These are phyloP conservation scores for Eutolmus rufibarbis DNA, from an alignment of 2,888 invertebrate genomes.

Conservation along the genomic window DNA sequence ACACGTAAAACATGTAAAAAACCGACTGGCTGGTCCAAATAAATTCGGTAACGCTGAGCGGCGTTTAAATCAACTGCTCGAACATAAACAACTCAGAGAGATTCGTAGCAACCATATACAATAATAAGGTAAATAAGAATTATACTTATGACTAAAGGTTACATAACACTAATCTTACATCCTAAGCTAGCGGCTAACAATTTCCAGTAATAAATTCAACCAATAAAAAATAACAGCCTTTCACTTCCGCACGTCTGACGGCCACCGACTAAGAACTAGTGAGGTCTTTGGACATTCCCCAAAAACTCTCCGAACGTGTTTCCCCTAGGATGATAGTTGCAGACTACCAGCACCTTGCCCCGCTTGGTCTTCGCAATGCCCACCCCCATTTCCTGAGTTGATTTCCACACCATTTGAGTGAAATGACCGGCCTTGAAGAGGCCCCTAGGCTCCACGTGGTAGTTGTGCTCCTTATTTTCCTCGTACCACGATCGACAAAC, in stretches of 20 bases:
- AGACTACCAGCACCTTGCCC: constrained; percentile 82
- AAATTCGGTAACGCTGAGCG: not conserved
- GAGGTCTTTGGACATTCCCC: constrained; percentile 51
- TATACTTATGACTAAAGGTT: not conserved
- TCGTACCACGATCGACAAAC: constrained; percentile 68
- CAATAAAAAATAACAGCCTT: constrained; percentile 41
- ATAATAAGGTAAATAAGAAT: not conserved
- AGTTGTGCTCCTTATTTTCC: constrained; percentile 66
- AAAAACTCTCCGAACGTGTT: constrained; percentile 53
- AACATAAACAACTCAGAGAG: not conserved
- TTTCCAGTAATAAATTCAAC: constrained; percentile 34
- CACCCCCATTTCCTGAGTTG: constrained; percentile 73
- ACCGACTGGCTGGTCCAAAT: not conserved
- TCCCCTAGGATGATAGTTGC: constrained; percentile 53
- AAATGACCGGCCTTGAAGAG: constrained; percentile 70
- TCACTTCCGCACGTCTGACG: not conserved
- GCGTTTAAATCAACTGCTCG: not conserved
- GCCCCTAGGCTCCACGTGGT: constrained; percentile 61
- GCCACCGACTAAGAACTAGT: constrained; percentile 41
- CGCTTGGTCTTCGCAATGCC: constrained; percentile 75
- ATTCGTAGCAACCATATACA: not conserved
- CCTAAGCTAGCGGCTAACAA: not conserved
- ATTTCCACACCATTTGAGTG: constrained; percentile 77
- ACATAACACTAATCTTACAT: not conserved
- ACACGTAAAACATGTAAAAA: not conserved